A percentile compares a stretch with the other conserved stretches of the same genome.
phyloP scores from a whole-genome alignment of 2,113 vertebrate genomes.

The Xyliphius kryptos region DNA sequence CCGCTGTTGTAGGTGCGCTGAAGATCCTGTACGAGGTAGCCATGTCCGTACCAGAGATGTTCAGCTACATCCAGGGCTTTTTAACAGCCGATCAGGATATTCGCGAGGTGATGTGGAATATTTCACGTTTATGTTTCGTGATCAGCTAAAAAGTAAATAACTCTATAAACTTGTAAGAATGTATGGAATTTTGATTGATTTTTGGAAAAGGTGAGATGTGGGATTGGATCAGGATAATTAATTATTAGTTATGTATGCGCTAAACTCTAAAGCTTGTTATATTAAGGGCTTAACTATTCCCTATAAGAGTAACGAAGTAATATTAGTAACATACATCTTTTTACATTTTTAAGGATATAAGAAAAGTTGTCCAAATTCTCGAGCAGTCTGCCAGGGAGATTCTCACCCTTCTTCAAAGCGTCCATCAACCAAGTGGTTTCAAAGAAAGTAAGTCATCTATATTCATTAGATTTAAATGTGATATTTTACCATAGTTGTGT shows the following conservation, averaged over 20 bases:
- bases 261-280: too few relatives aligned
- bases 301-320: not conserved
- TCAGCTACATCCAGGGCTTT: conserved; percentile 80
- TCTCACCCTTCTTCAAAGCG: conserved; percentile 87
- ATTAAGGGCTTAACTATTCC: too few relatives aligned
- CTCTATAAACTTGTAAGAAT: not conserved
- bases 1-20: too few relatives aligned
- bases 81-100: conserved; percentile 88
- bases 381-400: conserved; percentile 96
- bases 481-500: not conserved
- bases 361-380: conserved; percentile 85
- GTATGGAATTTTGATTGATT: not conserved
- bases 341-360: conserved; percentile 76
- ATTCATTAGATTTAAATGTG: not conserved
- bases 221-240: too few relatives aligned
- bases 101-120: conserved; percentile 71
- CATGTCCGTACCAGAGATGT: conserved; percentile 95
- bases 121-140: not conserved
- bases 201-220: too few relatives aligned
- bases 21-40: too few relatives aligned
- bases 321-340: not conserved
- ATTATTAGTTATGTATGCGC: too few relatives aligned
- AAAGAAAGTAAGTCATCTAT: conserved; percentile 79
- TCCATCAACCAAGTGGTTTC: conserved; percentile 88
- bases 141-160: not conserved